Base-by-base conservation (phyloP, 2,113 vertebrate species). In the Polypterus senegalus region DNA sequence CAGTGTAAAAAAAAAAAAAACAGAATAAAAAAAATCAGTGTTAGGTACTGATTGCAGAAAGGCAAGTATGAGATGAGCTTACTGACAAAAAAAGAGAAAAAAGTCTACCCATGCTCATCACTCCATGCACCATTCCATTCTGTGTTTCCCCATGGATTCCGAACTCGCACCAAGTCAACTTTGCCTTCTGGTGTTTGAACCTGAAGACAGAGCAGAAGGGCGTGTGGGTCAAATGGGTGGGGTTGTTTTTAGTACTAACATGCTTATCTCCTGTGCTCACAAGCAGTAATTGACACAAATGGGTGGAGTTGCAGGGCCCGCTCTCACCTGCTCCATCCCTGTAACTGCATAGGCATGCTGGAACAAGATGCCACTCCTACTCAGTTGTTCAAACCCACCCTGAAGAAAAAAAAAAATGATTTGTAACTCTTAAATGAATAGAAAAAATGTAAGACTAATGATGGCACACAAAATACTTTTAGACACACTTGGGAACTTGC, bases 91-190 rank as follows among this genome's bases (percentile, higher is more conserved):
- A 10, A 52, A 52, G 51, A 52, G 3, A 52, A 8, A 58, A 11
- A 9, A 27, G 10, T 11, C 4, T 64, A 68, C 68, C 63, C 70
- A 27, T 57, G 64, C 4, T 58, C 0, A 67, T 89, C 86, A 10
- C 83, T 84, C 86, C 86, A 89, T 1, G 79, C 70, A 4, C 87
- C 87, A 46, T 63, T 46, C 87, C 85, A 88, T 73, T 89, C 85
- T 0, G 70, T 71, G 56, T 77, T 69, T 4, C 85, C 87, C 87
- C 87, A 89, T 4, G 87, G 87, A 66, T 89, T 89, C 3, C 77
- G 76, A 49, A 89, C 47, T 43, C 86, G 78, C 5, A 88, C 72
- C 69, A 89, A 57, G 45, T 79, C 67, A 54, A 66, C 69, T 0
- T 48, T 1, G 8, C 76, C 77, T 0, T 47, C 2, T 0, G 10